Conservation (phyloP, 2,797 vertebrate genomes). For the Scolopax bukidnonensis region DNA sequence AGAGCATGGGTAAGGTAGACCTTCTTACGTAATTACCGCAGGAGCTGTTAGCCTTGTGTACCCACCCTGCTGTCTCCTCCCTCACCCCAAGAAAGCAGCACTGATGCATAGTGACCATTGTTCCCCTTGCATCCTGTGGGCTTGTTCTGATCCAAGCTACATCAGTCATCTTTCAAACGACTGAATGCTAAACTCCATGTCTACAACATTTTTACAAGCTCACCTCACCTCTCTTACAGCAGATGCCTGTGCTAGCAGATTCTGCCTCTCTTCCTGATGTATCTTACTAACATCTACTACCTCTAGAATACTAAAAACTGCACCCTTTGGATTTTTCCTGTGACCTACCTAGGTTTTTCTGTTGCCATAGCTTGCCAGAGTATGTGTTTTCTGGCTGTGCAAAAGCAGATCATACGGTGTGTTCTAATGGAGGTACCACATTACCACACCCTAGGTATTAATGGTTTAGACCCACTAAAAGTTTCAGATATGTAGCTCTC, state of each 20-base stretch:
- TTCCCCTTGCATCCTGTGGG: background rate
- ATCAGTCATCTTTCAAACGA: background rate
- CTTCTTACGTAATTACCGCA: background rate
- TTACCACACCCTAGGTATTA: background rate
- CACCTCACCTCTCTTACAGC: background rate
- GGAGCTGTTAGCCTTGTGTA: background rate
- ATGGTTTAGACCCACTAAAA: background rate
- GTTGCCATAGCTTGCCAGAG: background rate
- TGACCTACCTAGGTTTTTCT: background rate
- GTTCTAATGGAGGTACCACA: background rate
- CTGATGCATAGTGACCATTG: background rate
- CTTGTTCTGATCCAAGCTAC: background rate
- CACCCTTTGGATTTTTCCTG: background rate
- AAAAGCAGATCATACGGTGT: background rate
- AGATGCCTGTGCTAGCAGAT: background rate
- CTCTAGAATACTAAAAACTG: background rate
- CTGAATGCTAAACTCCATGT: background rate
- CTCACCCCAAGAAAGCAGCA: background rate
- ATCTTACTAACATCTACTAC: background rate
- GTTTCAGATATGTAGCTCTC: background rate
- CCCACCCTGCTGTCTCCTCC: background rate
- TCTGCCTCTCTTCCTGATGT: background rate
- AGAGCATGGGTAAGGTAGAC: background rate
- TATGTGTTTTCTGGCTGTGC: background rate
- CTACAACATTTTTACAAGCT: background rate